phyloP scores from a whole-genome alignment of 2,888 invertebrate species.

The Tromatobia lineatoria region DNA sequence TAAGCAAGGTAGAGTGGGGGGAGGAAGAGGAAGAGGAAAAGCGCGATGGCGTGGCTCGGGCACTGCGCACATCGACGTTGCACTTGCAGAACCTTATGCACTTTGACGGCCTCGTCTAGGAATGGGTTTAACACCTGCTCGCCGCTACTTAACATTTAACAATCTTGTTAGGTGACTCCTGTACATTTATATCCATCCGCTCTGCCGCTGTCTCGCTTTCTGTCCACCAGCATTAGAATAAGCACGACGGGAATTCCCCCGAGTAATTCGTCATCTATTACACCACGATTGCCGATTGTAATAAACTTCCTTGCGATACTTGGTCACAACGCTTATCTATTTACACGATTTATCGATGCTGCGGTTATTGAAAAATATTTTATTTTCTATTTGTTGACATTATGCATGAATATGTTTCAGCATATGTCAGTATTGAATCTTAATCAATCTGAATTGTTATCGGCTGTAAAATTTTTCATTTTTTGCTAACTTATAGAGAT shows the following conservation, averaged over 20 bases:
- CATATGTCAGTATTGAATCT: too few relatives aligned
- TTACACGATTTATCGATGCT: too few relatives aligned
- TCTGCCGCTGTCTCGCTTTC: neutral
- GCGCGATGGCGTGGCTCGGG: constrained; percentile 32
- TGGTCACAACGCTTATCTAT: neutral
- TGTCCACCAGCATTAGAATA: neutral
- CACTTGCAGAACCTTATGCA: constrained; percentile 74
- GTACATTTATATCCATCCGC: neutral
- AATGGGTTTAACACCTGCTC: constrained; percentile 81
- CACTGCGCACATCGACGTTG: constrained; percentile 65
- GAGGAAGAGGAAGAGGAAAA: constrained; percentile 15
- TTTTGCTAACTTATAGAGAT: too few relatives aligned
- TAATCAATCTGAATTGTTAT: too few relatives aligned
- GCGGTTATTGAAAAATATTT: too few relatives aligned
- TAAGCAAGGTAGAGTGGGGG: neutral
- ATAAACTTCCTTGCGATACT: neutral
- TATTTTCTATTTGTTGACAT: too few relatives aligned
- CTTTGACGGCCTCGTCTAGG: constrained; percentile 83
- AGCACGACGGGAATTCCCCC: neutral
- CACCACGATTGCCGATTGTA: neutral
- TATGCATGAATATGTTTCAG: too few relatives aligned
- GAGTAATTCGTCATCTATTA: neutral
- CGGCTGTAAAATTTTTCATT: too few relatives aligned
- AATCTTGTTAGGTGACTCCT: constrained; percentile 66
- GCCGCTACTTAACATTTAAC: constrained; percentile 76